These are phyloP conservation scores for Armadillidium nasatum DNA, from an alignment of 1,140 invertebrate genomes.

Conservation along the genomic window DNA sequence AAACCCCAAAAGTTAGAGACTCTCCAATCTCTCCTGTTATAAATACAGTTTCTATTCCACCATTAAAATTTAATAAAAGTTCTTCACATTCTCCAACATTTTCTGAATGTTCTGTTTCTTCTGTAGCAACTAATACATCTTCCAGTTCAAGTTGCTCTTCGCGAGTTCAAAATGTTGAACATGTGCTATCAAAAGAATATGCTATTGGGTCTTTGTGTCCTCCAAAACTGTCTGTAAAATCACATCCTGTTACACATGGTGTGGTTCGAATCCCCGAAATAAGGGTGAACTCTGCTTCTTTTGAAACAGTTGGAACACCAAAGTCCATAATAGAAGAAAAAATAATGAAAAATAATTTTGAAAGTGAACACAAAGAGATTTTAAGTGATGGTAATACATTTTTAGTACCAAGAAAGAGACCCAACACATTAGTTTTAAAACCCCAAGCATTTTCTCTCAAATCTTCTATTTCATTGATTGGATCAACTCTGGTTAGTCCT, in stretches of 20 bases:
- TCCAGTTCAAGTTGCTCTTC: not conserved
- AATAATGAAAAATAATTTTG: not conserved
- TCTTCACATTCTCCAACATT: not conserved
- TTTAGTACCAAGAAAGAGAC: constrained; percentile 39
- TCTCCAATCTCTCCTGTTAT: constrained; percentile 17
- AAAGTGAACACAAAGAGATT: not conserved
- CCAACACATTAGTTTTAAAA: constrained; percentile 39
- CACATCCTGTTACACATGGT: not conserved
- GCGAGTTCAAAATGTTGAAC: not conserved
- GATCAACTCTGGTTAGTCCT: constrained; percentile 61
- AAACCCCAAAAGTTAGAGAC: constrained; percentile 14
- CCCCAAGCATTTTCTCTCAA: constrained; percentile 43
- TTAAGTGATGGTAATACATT: constrained; percentile 29
- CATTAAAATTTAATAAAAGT: not conserved
- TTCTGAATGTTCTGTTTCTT: not conserved
- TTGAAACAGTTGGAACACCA: not conserved
- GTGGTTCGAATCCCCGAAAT: not conserved
- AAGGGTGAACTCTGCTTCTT: not conserved
- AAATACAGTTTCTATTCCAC: not conserved
- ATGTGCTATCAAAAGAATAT: not conserved
- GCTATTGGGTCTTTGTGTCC: not conserved
- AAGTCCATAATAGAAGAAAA: not conserved
- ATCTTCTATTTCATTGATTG: constrained; percentile 43
- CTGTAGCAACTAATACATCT: not conserved
- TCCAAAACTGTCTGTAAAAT: not conserved